phyloP scores from a whole-genome alignment of 2,888 invertebrate genomes.

The Mythimna impura region DNA sequence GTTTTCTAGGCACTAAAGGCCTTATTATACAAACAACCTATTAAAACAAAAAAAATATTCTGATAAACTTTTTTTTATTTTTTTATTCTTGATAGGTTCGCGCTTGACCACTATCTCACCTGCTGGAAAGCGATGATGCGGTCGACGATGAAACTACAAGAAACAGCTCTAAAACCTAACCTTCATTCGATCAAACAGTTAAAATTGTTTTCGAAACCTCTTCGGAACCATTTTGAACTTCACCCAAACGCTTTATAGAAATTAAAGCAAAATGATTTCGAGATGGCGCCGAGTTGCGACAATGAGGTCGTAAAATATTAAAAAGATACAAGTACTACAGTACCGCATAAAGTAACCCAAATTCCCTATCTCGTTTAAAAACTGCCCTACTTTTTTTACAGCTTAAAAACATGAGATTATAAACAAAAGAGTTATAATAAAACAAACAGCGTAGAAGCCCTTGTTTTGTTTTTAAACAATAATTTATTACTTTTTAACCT shows the following conservation, averaged over 20 bases:
- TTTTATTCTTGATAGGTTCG: no score
- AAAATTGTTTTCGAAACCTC: neutral
- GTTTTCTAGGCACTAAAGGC: no score
- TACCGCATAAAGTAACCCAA: constrained; percentile 33
- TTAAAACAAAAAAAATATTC: no score
- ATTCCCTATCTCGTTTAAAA: constrained; percentile 13
- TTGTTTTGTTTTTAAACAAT: constrained; percentile 34
- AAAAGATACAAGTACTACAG: constrained; percentile 38
- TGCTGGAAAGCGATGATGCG: no score
- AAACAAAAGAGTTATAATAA: constrained; percentile 39
- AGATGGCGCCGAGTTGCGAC: constrained; percentile 28
- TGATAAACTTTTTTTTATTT: no score
- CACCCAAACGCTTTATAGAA: constrained; percentile 9
- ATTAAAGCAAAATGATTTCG: constrained; percentile 35
- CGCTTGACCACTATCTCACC: no score
- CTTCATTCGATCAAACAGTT: neutral
- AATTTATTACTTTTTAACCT: constrained; percentile 36
- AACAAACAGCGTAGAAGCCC: constrained; percentile 32
- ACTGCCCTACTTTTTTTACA: constrained; percentile 33
- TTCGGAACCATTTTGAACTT: neutral
- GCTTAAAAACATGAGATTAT: constrained; percentile 29
- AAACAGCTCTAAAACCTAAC: neutral
- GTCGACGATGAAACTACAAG: no score
- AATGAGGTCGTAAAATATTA: constrained; percentile 46
- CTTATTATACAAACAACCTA: no score